Percentiles rank a stretch among this genome's conserved stretches.
phyloP scores from a whole-genome alignment of 2,113 vertebrate species.

The Pygoscelis antarcticus region DNA sequence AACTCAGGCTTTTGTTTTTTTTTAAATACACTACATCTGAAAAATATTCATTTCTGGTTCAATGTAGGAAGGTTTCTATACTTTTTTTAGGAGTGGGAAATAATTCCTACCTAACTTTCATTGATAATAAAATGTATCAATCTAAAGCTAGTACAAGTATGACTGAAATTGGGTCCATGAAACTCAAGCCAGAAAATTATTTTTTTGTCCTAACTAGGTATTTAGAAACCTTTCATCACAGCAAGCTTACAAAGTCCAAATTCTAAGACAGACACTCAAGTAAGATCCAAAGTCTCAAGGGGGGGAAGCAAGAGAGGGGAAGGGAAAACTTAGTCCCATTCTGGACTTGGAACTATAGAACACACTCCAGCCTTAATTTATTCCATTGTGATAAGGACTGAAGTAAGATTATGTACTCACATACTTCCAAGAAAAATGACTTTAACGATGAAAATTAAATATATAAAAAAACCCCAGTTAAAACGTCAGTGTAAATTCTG shows the following conservation, averaged over 20 bases:
- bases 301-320: too few relatives aligned
- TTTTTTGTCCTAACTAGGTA: background rate
- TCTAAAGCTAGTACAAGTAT: background rate
- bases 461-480: background rate
- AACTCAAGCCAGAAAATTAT: background rate
- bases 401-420: background rate
- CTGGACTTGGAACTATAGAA: background rate
- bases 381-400: background rate
- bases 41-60: background rate
- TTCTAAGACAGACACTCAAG: background rate
- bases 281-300: background rate
- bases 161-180: background rate
- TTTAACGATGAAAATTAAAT: background rate
- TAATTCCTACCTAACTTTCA: background rate
- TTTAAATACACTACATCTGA: background rate
- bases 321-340: background rate
- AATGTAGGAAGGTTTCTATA: background rate
- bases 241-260: background rate
- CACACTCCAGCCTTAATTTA: background rate
- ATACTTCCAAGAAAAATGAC: background rate
- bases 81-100: background rate
- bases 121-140: background rate
- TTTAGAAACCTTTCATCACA: background rate
- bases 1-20: background rate
- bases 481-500: background rate